Conservation (phyloP, 2,113 vertebrate genomes). For the Menidia beryllina region DNA sequence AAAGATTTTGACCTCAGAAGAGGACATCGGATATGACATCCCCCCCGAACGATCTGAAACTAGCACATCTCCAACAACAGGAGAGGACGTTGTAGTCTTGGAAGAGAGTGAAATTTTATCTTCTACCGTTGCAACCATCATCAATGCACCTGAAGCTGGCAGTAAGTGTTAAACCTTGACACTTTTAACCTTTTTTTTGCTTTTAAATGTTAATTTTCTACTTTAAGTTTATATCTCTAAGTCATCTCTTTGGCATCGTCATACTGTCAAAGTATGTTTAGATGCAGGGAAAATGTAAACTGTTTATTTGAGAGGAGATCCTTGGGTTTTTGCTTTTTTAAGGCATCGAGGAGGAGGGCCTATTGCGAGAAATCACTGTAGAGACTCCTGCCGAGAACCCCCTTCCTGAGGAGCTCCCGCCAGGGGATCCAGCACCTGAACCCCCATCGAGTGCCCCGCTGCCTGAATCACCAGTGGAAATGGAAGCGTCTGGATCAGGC, state of each 20-base stretch:
- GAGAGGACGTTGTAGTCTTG: slow-evolving; percentile 64
- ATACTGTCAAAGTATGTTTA: slow-evolving; percentile 2
- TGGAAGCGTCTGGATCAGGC: slow-evolving; percentile 67
- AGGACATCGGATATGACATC: slow-evolving; percentile 26
- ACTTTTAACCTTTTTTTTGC: background rate
- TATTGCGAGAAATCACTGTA: slow-evolving; percentile 56
- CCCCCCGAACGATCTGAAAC: slow-evolving; percentile 37
- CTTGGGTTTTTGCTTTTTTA: slow-evolving; percentile 42
- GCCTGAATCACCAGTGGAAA: slow-evolving; percentile 53
- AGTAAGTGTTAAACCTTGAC: slow-evolving; percentile 55
- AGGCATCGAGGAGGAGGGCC: slow-evolving; percentile 71
- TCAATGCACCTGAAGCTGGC: slow-evolving; percentile 25
- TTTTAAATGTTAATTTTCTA: background rate
- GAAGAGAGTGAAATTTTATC: slow-evolving; percentile 61
- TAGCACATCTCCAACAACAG: slow-evolving; percentile 19
- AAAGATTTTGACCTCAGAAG: slow-evolving; percentile 28
- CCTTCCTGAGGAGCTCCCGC: slow-evolving; percentile 30
- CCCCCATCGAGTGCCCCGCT: slow-evolving; percentile 24
- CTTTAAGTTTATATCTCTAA: background rate
- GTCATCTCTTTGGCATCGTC: background rate
- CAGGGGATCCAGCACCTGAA: slow-evolving; percentile 26
- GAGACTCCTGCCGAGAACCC: slow-evolving; percentile 29
- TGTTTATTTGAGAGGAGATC: slow-evolving; percentile 9
- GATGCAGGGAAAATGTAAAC: background rate
- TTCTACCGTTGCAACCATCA: slow-evolving; percentile 14